Base-by-base conservation (phyloP, 1,140 invertebrate species). In the Drosophila pandora region DNA sequence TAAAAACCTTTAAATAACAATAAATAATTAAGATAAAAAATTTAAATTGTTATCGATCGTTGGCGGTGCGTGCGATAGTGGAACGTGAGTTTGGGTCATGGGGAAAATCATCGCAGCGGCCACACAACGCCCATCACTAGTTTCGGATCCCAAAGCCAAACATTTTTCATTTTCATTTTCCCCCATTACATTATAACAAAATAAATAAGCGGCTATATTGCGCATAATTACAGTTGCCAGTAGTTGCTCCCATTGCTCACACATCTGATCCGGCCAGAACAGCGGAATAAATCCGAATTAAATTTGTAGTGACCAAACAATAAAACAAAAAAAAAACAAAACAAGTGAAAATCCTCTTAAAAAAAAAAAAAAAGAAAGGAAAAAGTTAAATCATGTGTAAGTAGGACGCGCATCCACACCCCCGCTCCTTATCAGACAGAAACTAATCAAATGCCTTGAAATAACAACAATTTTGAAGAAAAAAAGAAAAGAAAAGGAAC, bases 361-460 rank as follows among this genome's bases (percentile, higher is more conserved):
- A 6, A 10, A 62, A 34, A 30, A n/a, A n/a, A 6, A 10, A 62
- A 43, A 25, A 9, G 32, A 12, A 22, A 63, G 50, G 21, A 28
- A 17, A 39, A 21, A 30, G 12, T 10, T 59, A 22, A 72, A 73
- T 10, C 13, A 73, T 73, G 70, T 73, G 70, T 73, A 73, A 73
- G 70, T 68, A 43, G 63, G 56, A 45, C 6, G 48, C 10, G 8
- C 30, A 32, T 8, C 50, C 2, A 10, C 9, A 10, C 34, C 34
- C 10, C 34, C 3, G 34, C 32, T 10, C 32, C 32, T 32, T 32
- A 32, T 32, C 32, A 2, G 32, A 32, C 32, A 9, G 9, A 32
- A 37, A 37, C 34, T 12, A 12, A 37, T 37, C 34, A 37, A 37
- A 37, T n/a, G 34, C 34, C 10, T 37, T 37, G 10, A 37, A 37